Conservation (phyloP, 2,113 vertebrate genomes). For the Mesoclemmys tuberculata region DNA sequence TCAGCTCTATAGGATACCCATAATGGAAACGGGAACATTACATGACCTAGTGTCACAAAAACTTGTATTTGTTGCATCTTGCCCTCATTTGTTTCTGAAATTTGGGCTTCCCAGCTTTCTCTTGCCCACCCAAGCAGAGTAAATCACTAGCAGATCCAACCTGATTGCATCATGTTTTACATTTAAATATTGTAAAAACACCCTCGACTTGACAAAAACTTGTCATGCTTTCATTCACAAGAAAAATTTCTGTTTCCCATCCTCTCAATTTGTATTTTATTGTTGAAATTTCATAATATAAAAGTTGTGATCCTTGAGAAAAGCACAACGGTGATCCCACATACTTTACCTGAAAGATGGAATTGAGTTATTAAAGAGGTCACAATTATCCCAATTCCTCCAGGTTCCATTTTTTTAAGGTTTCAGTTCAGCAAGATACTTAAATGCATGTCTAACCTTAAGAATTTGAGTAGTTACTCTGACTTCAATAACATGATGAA, state of each 20-base stretch:
- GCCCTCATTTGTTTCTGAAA: background rate
- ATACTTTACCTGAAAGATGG: background rate
- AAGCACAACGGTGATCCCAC: background rate
- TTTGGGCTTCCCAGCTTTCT: background rate
- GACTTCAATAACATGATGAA: constrained; percentile 16
- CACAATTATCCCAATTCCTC: background rate
- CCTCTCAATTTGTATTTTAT: background rate
- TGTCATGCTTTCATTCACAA: background rate
- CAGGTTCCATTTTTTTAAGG: background rate
- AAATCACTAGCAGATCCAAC: background rate
- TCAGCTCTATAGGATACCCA: background rate
- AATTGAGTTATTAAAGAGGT: background rate
- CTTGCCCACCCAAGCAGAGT: background rate
- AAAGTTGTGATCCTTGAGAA: background rate
- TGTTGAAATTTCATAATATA: background rate
- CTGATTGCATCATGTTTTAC: background rate
- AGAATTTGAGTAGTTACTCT: constrained; percentile 20
- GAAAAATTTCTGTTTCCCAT: background rate
- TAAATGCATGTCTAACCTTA: background rate
- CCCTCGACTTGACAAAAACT: background rate
- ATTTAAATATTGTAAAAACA: background rate
- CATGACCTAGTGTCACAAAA: fast-evolving
- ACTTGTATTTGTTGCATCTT: fast-evolving
- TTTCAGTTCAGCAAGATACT: constrained; percentile 3
- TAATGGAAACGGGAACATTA: background rate